These are phyloP conservation scores for Sphinx pinastri DNA, from an alignment of 2,888 invertebrate species.

Conservation along the genomic window DNA sequence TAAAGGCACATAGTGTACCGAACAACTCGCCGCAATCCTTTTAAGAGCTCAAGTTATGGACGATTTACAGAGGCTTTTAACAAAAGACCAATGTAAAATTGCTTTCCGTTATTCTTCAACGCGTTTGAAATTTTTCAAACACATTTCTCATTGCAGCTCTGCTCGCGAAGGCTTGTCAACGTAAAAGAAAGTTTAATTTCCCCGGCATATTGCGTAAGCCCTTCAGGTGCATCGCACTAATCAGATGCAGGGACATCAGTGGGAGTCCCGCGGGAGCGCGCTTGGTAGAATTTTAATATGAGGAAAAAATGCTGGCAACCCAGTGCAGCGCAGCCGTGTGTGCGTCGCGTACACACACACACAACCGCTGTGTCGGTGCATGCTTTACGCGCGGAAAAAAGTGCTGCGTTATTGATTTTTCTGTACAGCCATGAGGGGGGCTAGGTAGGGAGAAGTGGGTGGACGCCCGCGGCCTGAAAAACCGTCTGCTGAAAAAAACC, in stretches of 20 bases:
- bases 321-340: slow-evolving; percentile 63
- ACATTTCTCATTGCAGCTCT: slow-evolving; percentile 35
- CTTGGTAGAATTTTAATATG: slow-evolving; percentile 66
- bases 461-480: slow-evolving; percentile 82
- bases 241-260: slow-evolving; percentile 58
- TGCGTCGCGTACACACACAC: slow-evolving; percentile 60
- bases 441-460: slow-evolving; percentile 52
- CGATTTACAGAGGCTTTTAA: slow-evolving; percentile 58
- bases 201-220: slow-evolving; percentile 52
- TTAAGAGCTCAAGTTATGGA: slow-evolving; percentile 66
- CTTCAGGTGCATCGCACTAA: slow-evolving; percentile 68
- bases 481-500: slow-evolving; percentile 83
- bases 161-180: slow-evolving; percentile 7
- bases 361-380: slow-evolving; percentile 72
- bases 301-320: slow-evolving; percentile 72
- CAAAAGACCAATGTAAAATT: slow-evolving; percentile 65
- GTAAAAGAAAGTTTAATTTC: slow-evolving; percentile 22
- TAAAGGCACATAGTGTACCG: slow-evolving; percentile 30
- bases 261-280: slow-evolving; percentile 51
- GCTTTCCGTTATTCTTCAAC: slow-evolving; percentile 56
- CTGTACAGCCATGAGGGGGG: slow-evolving; percentile 75
- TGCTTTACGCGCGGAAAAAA: slow-evolving; percentile 85
- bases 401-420: slow-evolving; percentile 85
- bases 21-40: slow-evolving; percentile 63
- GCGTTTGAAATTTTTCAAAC: slow-evolving; percentile 37